Evolutionary conservation across 2,797 vertebrate species (phyloP), one percentile per base, ranked within the genome.

Genomic region (Gadopsis bispinosus): DNA sequence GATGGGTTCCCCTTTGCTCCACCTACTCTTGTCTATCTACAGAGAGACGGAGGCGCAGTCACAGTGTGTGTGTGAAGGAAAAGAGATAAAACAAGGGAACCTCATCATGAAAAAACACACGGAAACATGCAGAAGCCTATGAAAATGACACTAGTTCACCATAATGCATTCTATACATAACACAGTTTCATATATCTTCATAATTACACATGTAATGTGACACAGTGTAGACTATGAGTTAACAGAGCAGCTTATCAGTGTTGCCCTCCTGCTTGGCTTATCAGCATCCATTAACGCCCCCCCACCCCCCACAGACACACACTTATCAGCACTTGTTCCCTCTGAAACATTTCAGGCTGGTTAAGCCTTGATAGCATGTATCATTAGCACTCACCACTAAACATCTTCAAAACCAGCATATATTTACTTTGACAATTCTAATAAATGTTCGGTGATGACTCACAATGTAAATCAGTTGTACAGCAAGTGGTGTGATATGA

Each of bases 221-320:
- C 51, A 63, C 26, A 41, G 4, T 11, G 50, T 20, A 33, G 33
- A 70, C 8, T 50, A 29, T 19, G 8, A 31, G 53, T 41, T 45
- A 58, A 58, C 60, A 47, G 5, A 67, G 37, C 16, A 68, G 55
- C 26, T 89, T 87, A 90, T 91, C 80, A 79, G 65, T 26, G 47
- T 14, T 48, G 10, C 2, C 80, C 80, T 78, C 29, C 64, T 20
- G 39, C 64, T 80, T 80, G 71, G 58, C 80, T 92, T 91, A 91
- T 91, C 90, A 85, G 60, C 0, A 1, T 35, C 19, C 26, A 43
- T 14, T 47, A 20, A 75, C 67, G 14, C 62, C 66, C 48, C n/a
- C 13, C 33, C 35, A 33, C 35, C 58, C 54, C 69, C 64, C 39
- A 58, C 53, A 70, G 48, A 61, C 62, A 68, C 53, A 45, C 45